Evolutionary conservation across 2,888 invertebrate genomes (phyloP), one percentile per base, ranked within the genome.

Genomic region (Pristionchus fissidentatus): DNA sequence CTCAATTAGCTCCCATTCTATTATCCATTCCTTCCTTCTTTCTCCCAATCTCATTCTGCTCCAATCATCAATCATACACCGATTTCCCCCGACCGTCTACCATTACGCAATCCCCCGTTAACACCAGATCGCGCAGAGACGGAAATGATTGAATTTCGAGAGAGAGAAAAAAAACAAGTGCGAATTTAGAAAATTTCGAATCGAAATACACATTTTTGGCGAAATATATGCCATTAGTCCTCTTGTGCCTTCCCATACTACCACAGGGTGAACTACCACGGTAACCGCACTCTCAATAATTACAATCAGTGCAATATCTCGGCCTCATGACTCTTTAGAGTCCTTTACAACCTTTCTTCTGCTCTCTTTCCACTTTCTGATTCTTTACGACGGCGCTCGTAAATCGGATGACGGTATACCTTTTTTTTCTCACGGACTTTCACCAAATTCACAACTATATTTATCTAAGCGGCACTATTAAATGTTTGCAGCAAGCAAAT

Each of bases 41-140:
- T n/a, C n/a, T 60, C 19, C 29, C n/a, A n/a, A n/a, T n/a, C n/a
- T n/a, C n/a, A n/a, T n/a, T n/a, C n/a, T n/a, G n/a, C 38, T 66
- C 66, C 66, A 66, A 66, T 66, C 66, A 66, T 66, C 66, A 22
- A 38, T 66, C 66, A 66, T 66, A n/a, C n/a, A n/a, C n/a, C n/a
- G n/a, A n/a, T n/a, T n/a, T n/a, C n/a, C n/a, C n/a, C n/a, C n/a
- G 38, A 13, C 66, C 38, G 66, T 38, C 35, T 66, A 66, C 22
- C 66, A 29, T 4, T n/a, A n/a, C n/a, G n/a, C n/a, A n/a, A n/a
- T n/a, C n/a, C n/a, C n/a, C n/a, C n/a, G n/a, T n/a, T n/a, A n/a
- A n/a, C n/a, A n/a, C n/a, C n/a, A n/a, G n/a, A n/a, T n/a, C n/a
- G n/a, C n/a, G n/a, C n/a, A n/a, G n/a, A n/a, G n/a, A n/a, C n/a